Evolutionary conservation across 2,797 vertebrate species (phyloP), one percentile per base, ranked within the genome.

Genomic region (Octomys mimax): DNA sequence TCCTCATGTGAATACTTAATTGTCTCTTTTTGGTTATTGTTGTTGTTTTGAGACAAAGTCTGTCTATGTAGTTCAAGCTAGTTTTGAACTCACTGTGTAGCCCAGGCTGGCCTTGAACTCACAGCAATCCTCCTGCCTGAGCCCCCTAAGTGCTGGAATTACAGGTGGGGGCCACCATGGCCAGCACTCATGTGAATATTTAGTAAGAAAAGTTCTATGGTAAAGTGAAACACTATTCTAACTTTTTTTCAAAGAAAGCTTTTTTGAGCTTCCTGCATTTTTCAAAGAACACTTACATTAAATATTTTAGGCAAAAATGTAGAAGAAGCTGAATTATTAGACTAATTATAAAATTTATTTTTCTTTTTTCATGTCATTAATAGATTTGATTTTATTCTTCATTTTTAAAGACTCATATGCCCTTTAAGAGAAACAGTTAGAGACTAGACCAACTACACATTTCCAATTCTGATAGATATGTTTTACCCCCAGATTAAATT

Each of bases 321-420:
- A 88, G 61, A 82, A 88, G 61, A 82, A 82, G 54, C 75, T 71
- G 68, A 89, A 89, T 83, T 61, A 71, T 33, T 36, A 64, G 83
- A 77, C 59, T 81, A 80, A 92, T 64, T 85, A 42, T 68, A 22
- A 82, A 88, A 42, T 6, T 3, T 19, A 2, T 77, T 90, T 89
- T 91, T 26, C 16, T 54, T 83, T 46, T 66, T 66, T 62, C 49
- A 9, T 54, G 31, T 82, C 19, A 66, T 85, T 46, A 39, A 39
- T 46, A 59, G 24, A 36, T 64, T 78, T 62, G 14, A 79, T 62
- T 77, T 75, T 33, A 87, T 75, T 68, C 21, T 91, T 68, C 5
- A 42, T 54, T 52, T 90, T 92, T 95, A 36, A 93, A 71, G 83
- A 81, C 22, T 49, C 49, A 57, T 52, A 68, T 39, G 52, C 57